Conservation (phyloP, 2,797 vertebrate genomes). For the Leptatherina wallacei region DNA sequence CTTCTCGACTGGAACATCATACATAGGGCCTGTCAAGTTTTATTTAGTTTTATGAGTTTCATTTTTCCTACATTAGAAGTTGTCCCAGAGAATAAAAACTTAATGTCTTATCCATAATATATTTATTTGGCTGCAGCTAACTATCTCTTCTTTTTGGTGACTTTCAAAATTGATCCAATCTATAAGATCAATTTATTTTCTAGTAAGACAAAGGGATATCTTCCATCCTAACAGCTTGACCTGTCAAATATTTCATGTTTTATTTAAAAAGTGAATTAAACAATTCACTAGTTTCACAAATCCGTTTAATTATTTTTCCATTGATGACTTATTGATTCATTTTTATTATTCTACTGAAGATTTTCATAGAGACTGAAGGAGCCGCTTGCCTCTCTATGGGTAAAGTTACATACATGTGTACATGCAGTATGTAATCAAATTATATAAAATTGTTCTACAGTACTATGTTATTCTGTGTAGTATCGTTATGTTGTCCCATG, state of each 20-base stretch:
- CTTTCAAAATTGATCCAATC: no score
- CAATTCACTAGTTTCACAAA: not conserved
- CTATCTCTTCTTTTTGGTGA: not conserved
- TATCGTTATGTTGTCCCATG: no score
- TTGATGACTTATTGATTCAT: not conserved
- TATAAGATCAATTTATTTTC: not conserved
- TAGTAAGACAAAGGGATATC: not conserved
- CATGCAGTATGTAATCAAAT: not conserved
- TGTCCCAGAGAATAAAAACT: not conserved
- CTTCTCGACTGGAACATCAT: no score
- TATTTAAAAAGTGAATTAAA: no score
- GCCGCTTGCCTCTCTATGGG: no score
- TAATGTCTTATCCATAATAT: not conserved
- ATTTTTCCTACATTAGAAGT: not conserved
- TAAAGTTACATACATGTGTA: not conserved
- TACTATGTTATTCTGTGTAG: no score
- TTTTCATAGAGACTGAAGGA: not conserved
- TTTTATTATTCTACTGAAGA: no score
- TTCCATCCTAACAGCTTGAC: no score
- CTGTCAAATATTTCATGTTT: no score
- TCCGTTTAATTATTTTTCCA: not conserved
- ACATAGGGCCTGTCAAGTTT: no score
- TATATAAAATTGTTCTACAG: no score
- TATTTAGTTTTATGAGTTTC: no score
- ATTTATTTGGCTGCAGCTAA: not conserved